Conservation (phyloP, 2,888 invertebrate genomes). For the Acronicta alni region DNA sequence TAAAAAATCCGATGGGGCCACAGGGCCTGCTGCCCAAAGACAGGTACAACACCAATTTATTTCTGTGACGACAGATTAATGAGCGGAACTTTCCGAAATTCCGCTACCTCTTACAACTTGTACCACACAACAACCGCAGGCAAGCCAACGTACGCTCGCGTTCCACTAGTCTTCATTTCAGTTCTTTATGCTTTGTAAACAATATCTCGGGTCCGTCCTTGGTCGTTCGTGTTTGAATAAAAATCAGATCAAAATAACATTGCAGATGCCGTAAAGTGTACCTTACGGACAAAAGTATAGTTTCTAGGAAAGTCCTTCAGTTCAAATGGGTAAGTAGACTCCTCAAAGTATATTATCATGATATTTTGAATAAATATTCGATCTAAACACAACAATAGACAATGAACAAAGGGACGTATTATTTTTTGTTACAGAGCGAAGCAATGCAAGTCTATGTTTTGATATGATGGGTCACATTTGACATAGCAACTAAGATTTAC, state of each 20-base stretch:
- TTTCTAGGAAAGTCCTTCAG: slow-evolving; percentile 14
- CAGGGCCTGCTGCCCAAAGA: too few species aligned
- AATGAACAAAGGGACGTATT: too few species aligned
- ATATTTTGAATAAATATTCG: too few species aligned
- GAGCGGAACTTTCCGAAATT: too few species aligned
- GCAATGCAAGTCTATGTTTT: too few species aligned
- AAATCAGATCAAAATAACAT: slow-evolving; percentile 58
- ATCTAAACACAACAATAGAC: too few species aligned
- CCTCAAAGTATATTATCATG: slow-evolving; percentile 18
- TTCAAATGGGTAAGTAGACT: slow-evolving; percentile 15
- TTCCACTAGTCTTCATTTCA: slow-evolving; percentile 69
- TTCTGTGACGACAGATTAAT: too few species aligned
- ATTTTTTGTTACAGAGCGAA: too few species aligned
- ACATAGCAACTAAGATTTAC: too few species aligned
- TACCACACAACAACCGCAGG: slow-evolving; percentile 56
- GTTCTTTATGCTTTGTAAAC: slow-evolving; percentile 74
- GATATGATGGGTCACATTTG: too few species aligned
- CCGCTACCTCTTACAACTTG: slow-evolving; percentile 18
- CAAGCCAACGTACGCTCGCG: slow-evolving; percentile 64
- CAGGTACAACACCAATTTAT: too few species aligned
- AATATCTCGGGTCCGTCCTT: slow-evolving; percentile 56
- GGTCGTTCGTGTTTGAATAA: slow-evolving; percentile 62
- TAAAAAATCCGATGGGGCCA: too few species aligned
- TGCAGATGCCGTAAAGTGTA: slow-evolving; percentile 34
- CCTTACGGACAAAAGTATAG: slow-evolving; percentile 19